Conservation (phyloP, 2,888 invertebrate species). For the Melangyna quadrimaculata region DNA sequence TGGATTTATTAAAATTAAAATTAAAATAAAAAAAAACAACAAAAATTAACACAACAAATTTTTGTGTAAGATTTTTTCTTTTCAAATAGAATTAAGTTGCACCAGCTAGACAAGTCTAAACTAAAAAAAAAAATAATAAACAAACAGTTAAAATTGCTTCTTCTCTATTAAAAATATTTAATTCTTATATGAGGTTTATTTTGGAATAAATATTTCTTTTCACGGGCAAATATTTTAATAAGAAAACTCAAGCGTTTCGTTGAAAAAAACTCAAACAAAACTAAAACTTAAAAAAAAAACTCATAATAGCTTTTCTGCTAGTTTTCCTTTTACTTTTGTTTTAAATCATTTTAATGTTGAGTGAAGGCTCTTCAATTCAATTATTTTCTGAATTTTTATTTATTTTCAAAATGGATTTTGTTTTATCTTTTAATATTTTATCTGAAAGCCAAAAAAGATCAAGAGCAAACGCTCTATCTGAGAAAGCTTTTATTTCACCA, state of each 20-base stretch:
- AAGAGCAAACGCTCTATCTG: neutral
- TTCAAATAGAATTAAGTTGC: conserved; percentile 60
- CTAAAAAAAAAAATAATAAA: neutral
- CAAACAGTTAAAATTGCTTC: neutral
- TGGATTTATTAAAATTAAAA: conserved; percentile 39
- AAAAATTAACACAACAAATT: conserved; percentile 1
- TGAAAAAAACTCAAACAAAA: too few relatives aligned
- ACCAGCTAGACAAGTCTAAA: conserved; percentile 43
- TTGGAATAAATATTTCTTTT: too few relatives aligned
- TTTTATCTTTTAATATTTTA: neutral
- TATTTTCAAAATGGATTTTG: neutral
- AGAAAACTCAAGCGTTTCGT: too few relatives aligned
- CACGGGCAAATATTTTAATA: too few relatives aligned
- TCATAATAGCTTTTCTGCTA: too few relatives aligned
- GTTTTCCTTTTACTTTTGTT: too few relatives aligned
- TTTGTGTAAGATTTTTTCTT: conserved; percentile 34
- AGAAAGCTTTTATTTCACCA: neutral
- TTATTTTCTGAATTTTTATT: neutral
- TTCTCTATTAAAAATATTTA: neutral
- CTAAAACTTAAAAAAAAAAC: too few relatives aligned
- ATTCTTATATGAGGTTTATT: neutral
- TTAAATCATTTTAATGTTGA: too few relatives aligned
- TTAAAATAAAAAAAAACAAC: neutral
- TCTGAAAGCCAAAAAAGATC: neutral
- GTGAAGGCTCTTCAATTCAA: neutral